Base-by-base conservation (phyloP, 2,888 invertebrate species). In the Neuroscelio doddi region DNA sequence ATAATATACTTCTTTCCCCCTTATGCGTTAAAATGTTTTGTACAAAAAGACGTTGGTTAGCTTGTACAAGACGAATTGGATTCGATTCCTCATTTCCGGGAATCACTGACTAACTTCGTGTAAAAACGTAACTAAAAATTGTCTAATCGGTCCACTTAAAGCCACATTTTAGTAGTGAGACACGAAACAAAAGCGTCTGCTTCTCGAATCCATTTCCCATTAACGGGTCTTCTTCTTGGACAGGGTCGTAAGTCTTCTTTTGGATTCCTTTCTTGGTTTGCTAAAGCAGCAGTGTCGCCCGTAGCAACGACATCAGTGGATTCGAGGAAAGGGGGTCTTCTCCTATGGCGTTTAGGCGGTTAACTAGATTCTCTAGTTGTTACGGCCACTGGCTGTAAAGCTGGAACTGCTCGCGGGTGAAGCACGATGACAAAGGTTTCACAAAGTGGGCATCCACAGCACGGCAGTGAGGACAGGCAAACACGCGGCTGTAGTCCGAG, bases 371-470 rank as follows among this genome's bases (percentile, higher is more conserved):
- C 76, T 72, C 80, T 79, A 81, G 76, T 80, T 79, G 94, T 93
- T 94, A 94, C 92, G 94, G 93, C 92, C 93, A 92, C 90, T 91
- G 89, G 86, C 91, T 91, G 85, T 87, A 88, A 72, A 91, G 87
- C 86, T 89, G 89, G 81, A 87, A 87, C 51, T 87, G 87, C 87
- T 90, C 90, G 86, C 93, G 91, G 79, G 92, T 90, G 89, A 92
- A 95, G 88, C 94, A 94, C 85, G 91, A 91, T 69, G 89, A 88
- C 80, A 97, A 87, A 50, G 95, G 93, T 87, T 96, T 96, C 75
- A 97, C 95, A 87, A 97, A 97, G 88, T 98, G 97, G 55, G 93
- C 93, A 87, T 97, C 97, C 77, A 93, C 89, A 50, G 91, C 90
- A 78, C 93, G 91, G 88, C 97, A 98, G 85, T 93, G 93, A 29